phyloP scores from a whole-genome alignment of 2,113 vertebrate species.

The Edolisoma coerulescens region DNA sequence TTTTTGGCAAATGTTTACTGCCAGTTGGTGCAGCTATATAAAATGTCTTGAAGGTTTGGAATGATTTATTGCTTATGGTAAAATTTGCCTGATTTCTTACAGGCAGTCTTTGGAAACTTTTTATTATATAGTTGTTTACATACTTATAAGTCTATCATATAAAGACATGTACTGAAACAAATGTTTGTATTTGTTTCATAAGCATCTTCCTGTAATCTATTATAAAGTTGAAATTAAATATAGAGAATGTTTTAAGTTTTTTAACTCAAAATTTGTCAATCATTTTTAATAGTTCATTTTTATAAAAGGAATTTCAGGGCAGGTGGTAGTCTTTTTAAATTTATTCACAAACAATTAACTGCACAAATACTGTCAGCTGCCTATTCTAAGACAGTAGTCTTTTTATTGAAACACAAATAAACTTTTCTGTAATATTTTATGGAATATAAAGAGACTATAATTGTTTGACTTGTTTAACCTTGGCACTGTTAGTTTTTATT shows the following conservation, averaged over 20 bases:
- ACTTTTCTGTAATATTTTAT: constrained; percentile 88
- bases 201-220: constrained; percentile 97
- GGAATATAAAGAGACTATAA: constrained; percentile 83
- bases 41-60: constrained; percentile 79
- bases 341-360: constrained; percentile 77
- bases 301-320: constrained; percentile 77
- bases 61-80: constrained; percentile 77
- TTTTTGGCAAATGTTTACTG: constrained; percentile 79
- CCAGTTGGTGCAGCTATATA: constrained; percentile 84
- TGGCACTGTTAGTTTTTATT: constrained; percentile 86
- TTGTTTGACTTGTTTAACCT: constrained; percentile 83
- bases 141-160: constrained; percentile 90
- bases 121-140: constrained; percentile 92
- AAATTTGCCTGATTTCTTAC: constrained; percentile 87
- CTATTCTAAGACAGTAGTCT: constrained; percentile 78
- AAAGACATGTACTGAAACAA: constrained; percentile 92
- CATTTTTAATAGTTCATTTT: constrained; percentile 84
- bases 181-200: constrained; percentile 82
- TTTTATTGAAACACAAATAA: constrained; percentile 83
- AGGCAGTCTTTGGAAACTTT: constrained; percentile 85
- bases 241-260: constrained; percentile 98
- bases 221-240: constrained; percentile 99
- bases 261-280: constrained; percentile 85
- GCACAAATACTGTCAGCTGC: constrained; percentile 79
- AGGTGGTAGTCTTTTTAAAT: constrained; percentile 77